Base-by-base conservation (phyloP, 2,113 vertebrate genomes). In the Sapajus apella region DNA sequence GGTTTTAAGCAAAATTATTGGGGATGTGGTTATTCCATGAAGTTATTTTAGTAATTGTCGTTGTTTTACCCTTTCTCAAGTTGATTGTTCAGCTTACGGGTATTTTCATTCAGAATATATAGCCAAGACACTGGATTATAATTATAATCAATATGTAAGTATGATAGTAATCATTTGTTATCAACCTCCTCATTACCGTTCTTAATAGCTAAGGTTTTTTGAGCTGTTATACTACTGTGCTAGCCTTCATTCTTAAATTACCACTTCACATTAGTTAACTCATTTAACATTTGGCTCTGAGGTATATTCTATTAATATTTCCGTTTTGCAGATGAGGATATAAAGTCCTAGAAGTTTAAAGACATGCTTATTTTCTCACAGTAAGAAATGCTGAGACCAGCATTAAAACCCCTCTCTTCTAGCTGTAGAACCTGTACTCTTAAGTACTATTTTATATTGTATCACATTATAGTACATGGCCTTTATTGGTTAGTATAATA, bases 171-270 rank as follows among this genome's bases (percentile, higher is more conserved):
- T 92, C 37, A 72, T 93, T 73, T 83, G 80, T 40, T 50, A 32
- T 56, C 73, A 91, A 5, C 56, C 25, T 90, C 70, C 84, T 95
- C 11, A n/a, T 90, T 97, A 64, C 43, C 85, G 0, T 96, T 84
- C 45, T 83, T 93, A 91, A 70, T 81, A 92, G 25, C 82, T 87
- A 64, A 55, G 40, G 43, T 70, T 80, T 90, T 83, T 45, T 84
- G 37, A 88, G 47, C 27, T 91, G 20, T 56, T 89, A 27, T 55
- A 88, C 12, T 55, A 80, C 12, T 55, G 20, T 94, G 66, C 43
- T 37, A 66, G 76, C 4, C 40, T 90, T 91, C 64, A n/a, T 96
- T 91, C 72, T 93, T 83, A 87, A 84, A n/a, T 96, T 87, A 21
- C 12, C 17, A 3, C 30, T 72, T 87, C 66, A 43, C 20, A 56